Conservation (phyloP, 2,797 vertebrate species). For the Sebastes hopkinsi region DNA sequence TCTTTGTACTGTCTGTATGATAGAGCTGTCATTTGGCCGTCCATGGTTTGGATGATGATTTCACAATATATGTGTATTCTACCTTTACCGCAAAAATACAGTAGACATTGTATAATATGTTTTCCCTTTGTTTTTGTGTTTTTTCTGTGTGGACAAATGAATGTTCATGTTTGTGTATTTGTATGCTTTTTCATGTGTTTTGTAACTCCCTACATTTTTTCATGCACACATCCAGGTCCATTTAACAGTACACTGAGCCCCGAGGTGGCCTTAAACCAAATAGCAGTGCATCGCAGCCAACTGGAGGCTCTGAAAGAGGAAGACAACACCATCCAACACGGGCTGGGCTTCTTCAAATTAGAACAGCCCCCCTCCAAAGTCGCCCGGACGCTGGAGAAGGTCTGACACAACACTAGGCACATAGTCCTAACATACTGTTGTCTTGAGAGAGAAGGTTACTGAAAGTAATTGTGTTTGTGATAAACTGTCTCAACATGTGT, state of each 20-base stretch:
- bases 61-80: not conserved
- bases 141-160: not conserved
- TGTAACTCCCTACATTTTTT: not conserved
- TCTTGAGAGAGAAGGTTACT: not conserved
- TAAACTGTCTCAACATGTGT: not conserved
- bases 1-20: not conserved
- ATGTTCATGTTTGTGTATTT: not conserved
- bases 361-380: conserved; percentile 83
- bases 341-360: conserved; percentile 87
- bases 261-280: conserved; percentile 78
- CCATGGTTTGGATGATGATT: too few species aligned
- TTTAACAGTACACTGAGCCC: conserved; percentile 79
- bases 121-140: not conserved
- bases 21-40: not conserved
- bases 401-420: conserved; percentile 39
- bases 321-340: conserved; percentile 77
- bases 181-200: not conserved
- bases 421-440: not conserved
- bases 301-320: conserved; percentile 85
- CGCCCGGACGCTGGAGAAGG: conserved; percentile 86
- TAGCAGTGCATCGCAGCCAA: conserved; percentile 62
- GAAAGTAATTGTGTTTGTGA: not conserved
- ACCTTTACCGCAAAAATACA: not conserved
- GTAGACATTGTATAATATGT: not conserved
- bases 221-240: conserved; percentile 77